Percentiles rank a stretch among this genome's conserved stretches.
These are phyloP conservation scores for Trilocha varians DNA, from an alignment of 2,888 invertebrate genomes.

Conservation along the genomic window DNA sequence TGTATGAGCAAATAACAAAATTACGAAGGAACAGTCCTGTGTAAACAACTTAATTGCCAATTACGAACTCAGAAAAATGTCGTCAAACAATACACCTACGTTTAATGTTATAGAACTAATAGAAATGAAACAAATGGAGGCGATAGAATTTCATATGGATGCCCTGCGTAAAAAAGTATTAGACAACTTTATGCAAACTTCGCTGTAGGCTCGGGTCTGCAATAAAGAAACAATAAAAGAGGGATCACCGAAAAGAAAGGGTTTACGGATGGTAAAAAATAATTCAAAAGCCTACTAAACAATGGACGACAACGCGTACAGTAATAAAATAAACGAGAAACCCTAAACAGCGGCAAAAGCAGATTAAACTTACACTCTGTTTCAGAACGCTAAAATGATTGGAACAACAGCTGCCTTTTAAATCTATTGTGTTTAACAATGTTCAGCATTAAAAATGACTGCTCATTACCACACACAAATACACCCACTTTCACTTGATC, in stretches of 20 bases:
- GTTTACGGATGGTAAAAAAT: slow-evolving; percentile 41
- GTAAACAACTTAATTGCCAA: too few relatives aligned
- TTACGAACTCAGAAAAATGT: too few relatives aligned
- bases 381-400: slow-evolving; percentile 35
- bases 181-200: slow-evolving; percentile 48
- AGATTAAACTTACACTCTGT: slow-evolving; percentile 31
- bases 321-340: slow-evolving; percentile 46
- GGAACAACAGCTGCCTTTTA: slow-evolving; percentile 31
- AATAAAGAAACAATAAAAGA: slow-evolving; percentile 54
- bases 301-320: slow-evolving; percentile 38
- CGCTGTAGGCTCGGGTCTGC: slow-evolving; percentile 41
- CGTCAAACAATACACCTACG: neutral
- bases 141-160: slow-evolving; percentile 26
- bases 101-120: neutral
- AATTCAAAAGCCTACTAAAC: slow-evolving; percentile 45
- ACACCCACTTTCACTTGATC: too few relatives aligned
- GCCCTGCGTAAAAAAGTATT: slow-evolving; percentile 30
- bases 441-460: neutral
- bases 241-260: slow-evolving; percentile 50
- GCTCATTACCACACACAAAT: neutral
- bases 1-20: too few relatives aligned
- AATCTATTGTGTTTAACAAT: neutral
- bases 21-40: too few relatives aligned
- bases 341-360: slow-evolving; percentile 32
- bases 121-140: too few relatives aligned